Evolutionary conservation across 2,113 vertebrate genomes (phyloP).

Genomic region (Scatophagus argus): DNA sequence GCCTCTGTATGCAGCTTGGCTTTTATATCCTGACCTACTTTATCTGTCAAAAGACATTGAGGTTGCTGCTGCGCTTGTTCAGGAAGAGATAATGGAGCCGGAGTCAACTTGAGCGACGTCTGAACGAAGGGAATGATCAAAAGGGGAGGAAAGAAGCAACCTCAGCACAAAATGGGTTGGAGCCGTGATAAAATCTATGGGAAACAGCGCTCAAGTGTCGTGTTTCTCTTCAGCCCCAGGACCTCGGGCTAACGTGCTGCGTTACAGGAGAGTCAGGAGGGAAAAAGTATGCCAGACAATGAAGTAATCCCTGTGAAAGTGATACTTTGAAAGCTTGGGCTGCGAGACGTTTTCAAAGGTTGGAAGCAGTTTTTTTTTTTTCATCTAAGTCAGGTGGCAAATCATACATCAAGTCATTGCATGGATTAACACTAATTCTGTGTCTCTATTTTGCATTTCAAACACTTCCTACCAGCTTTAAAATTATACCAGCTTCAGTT

Average conservation of each 20-base stretch:
- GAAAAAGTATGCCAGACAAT: conserved; percentile 39
- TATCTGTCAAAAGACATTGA: conserved; percentile 50
- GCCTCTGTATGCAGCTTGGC: conserved; percentile 51
- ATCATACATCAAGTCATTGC: background rate
- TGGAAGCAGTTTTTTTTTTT: background rate
- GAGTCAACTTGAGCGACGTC: conserved; percentile 37
- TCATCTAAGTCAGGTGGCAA: background rate
- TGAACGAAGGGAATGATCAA: conserved; percentile 42
- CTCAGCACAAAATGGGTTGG: conserved; percentile 46
- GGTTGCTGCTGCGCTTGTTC: conserved; percentile 42
- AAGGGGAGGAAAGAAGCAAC: conserved; percentile 43
- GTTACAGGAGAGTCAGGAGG: conserved; percentile 12
- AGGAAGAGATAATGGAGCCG: conserved; percentile 40
- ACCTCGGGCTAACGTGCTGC: conserved; percentile 29
- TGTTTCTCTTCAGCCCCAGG: conserved; percentile 46
- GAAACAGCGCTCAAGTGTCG: conserved; percentile 38
- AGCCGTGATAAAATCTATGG: conserved; percentile 49
- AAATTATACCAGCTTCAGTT: background rate
- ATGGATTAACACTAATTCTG: background rate
- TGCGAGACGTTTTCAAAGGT: background rate
- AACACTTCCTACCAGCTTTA: background rate
- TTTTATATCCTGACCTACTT: conserved; percentile 74
- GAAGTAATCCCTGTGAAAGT: conserved; percentile 51
- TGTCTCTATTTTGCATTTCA: background rate
- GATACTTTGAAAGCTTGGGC: conserved; percentile 37